phyloP scores from a whole-genome alignment of 2,113 vertebrate species.

The Lampris incognitus region DNA sequence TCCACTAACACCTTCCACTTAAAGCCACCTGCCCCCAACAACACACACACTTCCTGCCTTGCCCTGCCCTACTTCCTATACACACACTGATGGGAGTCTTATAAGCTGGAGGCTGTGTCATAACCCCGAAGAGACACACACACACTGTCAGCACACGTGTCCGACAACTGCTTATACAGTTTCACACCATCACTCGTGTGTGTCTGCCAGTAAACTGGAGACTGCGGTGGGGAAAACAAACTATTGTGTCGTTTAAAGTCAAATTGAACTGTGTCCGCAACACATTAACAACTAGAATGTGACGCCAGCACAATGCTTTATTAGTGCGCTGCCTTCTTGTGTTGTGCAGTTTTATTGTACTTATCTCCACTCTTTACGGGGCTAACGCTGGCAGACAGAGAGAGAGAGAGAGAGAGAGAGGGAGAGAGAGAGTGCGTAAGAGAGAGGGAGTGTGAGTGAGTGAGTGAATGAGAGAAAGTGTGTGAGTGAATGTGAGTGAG shows the following conservation, averaged over 20 bases:
- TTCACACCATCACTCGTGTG: neutral
- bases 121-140: neutral
- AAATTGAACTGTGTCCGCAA: neutral
- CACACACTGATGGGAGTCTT: neutral
- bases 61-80: conserved; percentile 31
- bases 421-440: no score
- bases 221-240: neutral
- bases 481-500: no score
- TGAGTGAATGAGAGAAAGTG: no score
- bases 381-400: neutral
- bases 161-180: neutral
- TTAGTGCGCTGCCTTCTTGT: no score
- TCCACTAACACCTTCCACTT: neutral
- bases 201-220: neutral
- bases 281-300: neutral
- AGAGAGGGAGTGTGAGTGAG: no score
- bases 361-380: neutral
- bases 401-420: no score
- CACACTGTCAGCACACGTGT: neutral
- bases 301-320: neutral
- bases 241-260: neutral
- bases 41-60: conserved; percentile 1
- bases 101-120: neutral
- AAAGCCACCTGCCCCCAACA: neutral
- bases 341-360: neutral